Evolutionary conservation across 2,797 vertebrate species (phyloP).

Genomic region (Pseudochirops cupreus): DNA sequence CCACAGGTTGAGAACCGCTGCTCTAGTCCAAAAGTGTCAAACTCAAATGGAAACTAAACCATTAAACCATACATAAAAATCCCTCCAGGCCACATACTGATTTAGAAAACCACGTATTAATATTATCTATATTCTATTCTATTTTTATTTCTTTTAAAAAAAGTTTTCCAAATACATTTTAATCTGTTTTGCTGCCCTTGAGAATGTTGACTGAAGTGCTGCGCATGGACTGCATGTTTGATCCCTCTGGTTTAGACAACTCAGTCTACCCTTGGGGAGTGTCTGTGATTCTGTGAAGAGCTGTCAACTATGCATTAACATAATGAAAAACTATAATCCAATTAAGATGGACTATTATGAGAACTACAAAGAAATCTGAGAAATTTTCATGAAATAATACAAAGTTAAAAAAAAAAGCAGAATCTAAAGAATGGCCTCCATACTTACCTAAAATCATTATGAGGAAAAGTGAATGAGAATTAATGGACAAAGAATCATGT

Average conservation of each 20-base stretch:
- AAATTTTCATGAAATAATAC: background rate
- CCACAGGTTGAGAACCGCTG: too few relatives aligned
- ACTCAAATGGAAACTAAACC: background rate
- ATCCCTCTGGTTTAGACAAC: background rate
- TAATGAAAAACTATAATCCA: background rate
- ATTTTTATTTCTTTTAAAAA: background rate
- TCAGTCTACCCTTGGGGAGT: background rate
- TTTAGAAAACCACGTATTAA: background rate
- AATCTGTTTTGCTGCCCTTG: background rate
- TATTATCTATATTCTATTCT: background rate
- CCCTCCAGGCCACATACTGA: background rate
- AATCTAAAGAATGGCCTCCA: background rate
- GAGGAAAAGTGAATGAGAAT: background rate
- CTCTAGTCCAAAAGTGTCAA: too few relatives aligned
- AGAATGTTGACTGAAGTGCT: background rate
- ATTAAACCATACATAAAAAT: background rate
- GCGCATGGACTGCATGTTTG: background rate
- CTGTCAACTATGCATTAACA: background rate
- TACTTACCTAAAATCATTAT: background rate
- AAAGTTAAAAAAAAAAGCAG: background rate
- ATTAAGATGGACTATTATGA: background rate
- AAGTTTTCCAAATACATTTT: background rate
- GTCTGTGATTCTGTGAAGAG: background rate
- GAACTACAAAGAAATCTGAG: background rate
- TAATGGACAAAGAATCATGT: too few relatives aligned